phyloP scores from a whole-genome alignment of 2,113 vertebrate species.

The Bubalus kerabau region DNA sequence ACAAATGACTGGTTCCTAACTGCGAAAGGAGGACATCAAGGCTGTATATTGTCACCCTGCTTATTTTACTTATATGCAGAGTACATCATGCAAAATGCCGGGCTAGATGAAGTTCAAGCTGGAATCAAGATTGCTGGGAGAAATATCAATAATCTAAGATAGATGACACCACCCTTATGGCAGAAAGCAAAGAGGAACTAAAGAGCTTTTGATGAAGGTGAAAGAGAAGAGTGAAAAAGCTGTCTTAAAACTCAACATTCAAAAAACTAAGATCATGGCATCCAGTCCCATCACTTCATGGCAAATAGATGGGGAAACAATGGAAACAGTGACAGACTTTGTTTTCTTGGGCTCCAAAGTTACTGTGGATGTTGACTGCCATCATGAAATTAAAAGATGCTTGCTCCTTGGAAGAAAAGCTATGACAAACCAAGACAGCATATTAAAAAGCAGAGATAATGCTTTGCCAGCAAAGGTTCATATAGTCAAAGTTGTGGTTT shows the following conservation, averaged over 20 bases:
- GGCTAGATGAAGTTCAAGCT: neutral
- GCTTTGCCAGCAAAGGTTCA: neutral
- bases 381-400: neutral
- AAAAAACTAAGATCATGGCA: neutral
- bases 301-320: neutral
- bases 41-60: neutral
- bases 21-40: neutral
- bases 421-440: neutral
- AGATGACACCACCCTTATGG: neutral
- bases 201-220: neutral
- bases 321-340: neutral
- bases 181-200: neutral
- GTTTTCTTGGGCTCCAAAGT: neutral
- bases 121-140: neutral
- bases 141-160: neutral
- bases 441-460: neutral
- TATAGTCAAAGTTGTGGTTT: neutral
- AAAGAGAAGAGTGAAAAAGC: neutral
- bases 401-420: neutral
- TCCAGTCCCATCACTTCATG: neutral
- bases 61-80: neutral
- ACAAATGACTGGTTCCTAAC: neutral
- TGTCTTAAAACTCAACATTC: neutral
- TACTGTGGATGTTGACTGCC: neutral
- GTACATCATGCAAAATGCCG: neutral